These are phyloP conservation scores for Thymelicus lineola DNA, from an alignment of 2,888 invertebrate genomes.

Conservation along the genomic window DNA sequence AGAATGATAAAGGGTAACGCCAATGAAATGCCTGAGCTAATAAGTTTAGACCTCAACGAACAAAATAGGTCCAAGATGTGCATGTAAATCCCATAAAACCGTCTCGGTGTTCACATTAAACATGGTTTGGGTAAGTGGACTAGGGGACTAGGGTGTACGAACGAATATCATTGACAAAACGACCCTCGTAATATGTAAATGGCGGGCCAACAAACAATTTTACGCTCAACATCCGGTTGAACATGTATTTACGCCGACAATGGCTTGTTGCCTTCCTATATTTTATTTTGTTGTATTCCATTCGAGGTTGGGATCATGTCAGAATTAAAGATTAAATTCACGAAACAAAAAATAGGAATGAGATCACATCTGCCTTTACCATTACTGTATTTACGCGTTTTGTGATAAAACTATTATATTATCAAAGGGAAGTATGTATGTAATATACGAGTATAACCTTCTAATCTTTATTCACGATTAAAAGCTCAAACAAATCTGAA, in stretches of 20 bases:
- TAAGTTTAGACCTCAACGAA: background rate
- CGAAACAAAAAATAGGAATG: no score
- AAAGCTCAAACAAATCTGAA: no score
- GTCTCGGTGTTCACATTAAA: background rate
- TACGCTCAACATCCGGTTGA: conserved; percentile 31
- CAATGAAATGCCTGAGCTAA: background rate
- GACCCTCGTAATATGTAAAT: conserved; percentile 50
- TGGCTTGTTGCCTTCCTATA: conserved; percentile 31
- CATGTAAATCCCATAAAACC: background rate
- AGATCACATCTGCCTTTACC: no score
- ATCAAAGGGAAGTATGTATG: no score
- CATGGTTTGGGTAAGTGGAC: background rate
- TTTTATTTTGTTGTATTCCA: conserved; percentile 29
- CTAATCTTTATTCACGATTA: no score
- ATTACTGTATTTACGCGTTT: no score
- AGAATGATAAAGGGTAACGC: no score
- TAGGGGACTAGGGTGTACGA: background rate
- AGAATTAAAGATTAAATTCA: conserved; percentile 7
- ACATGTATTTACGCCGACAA: conserved; percentile 31
- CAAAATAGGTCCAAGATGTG: background rate
- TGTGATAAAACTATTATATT: no score
- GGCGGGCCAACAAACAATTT: conserved; percentile 36
- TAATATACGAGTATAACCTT: no score
- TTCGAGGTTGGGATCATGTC: conserved; percentile 13
- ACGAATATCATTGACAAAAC: conserved; percentile 28